Percentiles rank a stretch among this genome's conserved stretches.
phyloP scores from a whole-genome alignment of 2,888 invertebrate genomes.

The Tachystola acroxantha region DNA sequence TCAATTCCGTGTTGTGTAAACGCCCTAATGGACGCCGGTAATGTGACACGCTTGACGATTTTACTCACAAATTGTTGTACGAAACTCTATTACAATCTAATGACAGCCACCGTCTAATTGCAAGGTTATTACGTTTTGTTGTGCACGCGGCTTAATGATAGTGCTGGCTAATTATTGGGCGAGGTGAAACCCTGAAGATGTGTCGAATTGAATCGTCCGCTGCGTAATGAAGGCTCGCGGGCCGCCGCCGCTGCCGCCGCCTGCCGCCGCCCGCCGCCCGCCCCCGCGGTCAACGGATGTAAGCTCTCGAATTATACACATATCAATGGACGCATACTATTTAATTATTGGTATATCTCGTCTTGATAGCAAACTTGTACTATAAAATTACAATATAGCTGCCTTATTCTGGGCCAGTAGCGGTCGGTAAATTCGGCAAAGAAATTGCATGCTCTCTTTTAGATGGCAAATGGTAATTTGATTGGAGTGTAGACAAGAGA shows the following conservation, averaged over 20 bases:
- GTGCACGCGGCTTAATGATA: constrained; percentile 69
- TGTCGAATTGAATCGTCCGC: constrained; percentile 69
- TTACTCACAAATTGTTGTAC: constrained; percentile 77
- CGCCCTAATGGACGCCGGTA: constrained; percentile 74
- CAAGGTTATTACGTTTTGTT: constrained; percentile 74
- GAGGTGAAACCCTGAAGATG: constrained; percentile 76
- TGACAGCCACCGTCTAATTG: constrained; percentile 75
- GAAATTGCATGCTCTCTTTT: no score
- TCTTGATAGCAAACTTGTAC: constrained; percentile 23
- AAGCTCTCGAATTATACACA: constrained; percentile 31
- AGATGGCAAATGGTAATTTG: no score
- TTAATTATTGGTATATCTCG: constrained; percentile 61
- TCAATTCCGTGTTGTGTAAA: constrained; percentile 77
- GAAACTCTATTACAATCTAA: constrained; percentile 77
- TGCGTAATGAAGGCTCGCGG: constrained; percentile 42
- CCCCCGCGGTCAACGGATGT: constrained; percentile 32
- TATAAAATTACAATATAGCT: no score
- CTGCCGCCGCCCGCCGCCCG: constrained; percentile 6
- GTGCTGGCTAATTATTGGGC: constrained; percentile 68
- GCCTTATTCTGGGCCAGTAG: no score
- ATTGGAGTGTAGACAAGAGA: no score
- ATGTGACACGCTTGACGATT: constrained; percentile 79
- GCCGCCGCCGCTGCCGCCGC: constrained; percentile 1
- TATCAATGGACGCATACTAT: constrained; percentile 56
- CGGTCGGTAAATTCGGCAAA: no score